Evolutionary conservation across 2,797 vertebrate genomes (phyloP).

Genomic region (Coregonus ussuriensis): DNA sequence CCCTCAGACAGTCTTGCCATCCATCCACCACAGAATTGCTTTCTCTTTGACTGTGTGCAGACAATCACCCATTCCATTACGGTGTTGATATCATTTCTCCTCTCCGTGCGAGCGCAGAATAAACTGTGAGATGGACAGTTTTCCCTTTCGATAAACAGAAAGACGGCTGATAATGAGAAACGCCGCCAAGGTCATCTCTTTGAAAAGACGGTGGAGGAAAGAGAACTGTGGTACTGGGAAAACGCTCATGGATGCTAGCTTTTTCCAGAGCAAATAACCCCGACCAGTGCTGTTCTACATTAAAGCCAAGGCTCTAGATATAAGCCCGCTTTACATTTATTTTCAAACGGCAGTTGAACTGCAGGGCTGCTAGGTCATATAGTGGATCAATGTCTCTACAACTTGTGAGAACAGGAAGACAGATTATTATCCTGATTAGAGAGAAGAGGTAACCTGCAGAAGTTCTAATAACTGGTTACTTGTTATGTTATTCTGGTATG

Average conservation of each 20-base stretch:
- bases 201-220: background rate
- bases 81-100: constrained; percentile 37
- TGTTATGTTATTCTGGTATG: too few relatives aligned
- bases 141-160: constrained; percentile 29
- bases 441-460: too few relatives aligned
- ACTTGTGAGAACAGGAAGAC: background rate
- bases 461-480: too few relatives aligned
- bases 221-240: background rate
- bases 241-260: constrained; percentile 8
- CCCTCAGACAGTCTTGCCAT: constrained; percentile 20
- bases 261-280: constrained; percentile 11
- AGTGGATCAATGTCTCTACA: too few relatives aligned
- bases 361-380: too few relatives aligned
- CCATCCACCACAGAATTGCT: constrained; percentile 43
- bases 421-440: background rate
- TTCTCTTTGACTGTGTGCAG: constrained; percentile 43
- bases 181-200: constrained; percentile 37
- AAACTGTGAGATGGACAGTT: constrained; percentile 30
- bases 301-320: background rate
- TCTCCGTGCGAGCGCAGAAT: constrained; percentile 8
- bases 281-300: background rate
- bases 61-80: constrained; percentile 49
- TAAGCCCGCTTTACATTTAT: constrained; percentile 2
- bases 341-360: background rate
- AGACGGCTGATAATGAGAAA: constrained; percentile 39